Evolutionary conservation across 1,140 invertebrate species (phyloP), one percentile per base, ranked within the genome.

Genomic region (Olivierus martensii): DNA sequence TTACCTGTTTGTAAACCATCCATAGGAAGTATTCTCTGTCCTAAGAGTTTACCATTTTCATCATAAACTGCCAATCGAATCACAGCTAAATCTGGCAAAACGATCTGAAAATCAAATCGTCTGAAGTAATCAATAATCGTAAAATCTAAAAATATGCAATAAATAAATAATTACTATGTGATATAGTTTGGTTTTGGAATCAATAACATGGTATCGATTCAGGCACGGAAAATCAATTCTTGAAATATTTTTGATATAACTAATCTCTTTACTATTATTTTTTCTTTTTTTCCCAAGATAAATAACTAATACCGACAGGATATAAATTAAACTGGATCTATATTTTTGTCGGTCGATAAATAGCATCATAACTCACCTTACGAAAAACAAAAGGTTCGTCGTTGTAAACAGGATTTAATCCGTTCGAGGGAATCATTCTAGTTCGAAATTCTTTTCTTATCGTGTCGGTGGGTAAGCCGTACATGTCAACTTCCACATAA

Each of bases 401-500:
- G 69, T 99, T 95, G 72, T 95, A 99, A 49, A 91, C 89, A 2
- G 87, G 96, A 78, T 94, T 99, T 56, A 95, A 75, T 19, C 95
- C 95, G 67, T 99, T 99, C 47, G 82, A 84, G 11, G 93, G 92
- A 51, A 99, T 89, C 69, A 95, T 79, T 60, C 90, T 76, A 0
- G 96, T 99, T 15, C 92, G 78, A 68, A 98, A 99, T 73, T 99
- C 96, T 69, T 93, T 95, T 22, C 94, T 76, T 61, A 99, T 99
- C 22, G 95, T 99, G 71, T 99, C 96, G 0, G 96, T 94, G 2
- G 96, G 93, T 59, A 99, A 74, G 46, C 95, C 95, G 71, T 98
- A 99, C 96, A 99, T 99, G 71, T 99, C 95, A 21, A 99, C 95
- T 71, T 99, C 95, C 10, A 99, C 96, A 71, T 98, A 99, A 2